Conservation (phyloP, 2,113 vertebrate species). For the Daphoenositta chrysoptera region DNA sequence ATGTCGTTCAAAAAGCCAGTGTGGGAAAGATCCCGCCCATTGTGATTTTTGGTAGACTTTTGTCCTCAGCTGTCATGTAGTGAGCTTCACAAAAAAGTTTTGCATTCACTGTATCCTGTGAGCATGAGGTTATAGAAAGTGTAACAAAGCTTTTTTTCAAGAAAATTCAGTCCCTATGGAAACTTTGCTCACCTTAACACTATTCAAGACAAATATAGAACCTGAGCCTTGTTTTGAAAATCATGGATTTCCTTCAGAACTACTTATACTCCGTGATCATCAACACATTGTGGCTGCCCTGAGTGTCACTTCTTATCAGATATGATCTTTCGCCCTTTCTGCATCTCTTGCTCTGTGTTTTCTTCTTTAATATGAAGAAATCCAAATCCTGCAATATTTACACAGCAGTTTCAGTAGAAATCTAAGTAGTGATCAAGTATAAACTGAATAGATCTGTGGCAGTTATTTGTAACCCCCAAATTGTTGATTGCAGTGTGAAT, state of each 20-base stretch:
- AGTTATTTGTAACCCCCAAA: neutral
- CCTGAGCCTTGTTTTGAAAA: neutral
- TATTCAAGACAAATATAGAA: neutral
- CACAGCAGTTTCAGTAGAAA: neutral
- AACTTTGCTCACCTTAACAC: neutral
- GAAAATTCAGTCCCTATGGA: neutral
- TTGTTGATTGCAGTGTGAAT: neutral
- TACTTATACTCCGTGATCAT: neutral
- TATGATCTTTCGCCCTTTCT: neutral
- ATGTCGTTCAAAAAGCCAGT: rapidly evolving
- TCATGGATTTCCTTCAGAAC: neutral
- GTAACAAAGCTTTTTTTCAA: neutral
- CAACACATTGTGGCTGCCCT: neutral
- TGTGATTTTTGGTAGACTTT: neutral
- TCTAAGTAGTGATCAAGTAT: neutral
- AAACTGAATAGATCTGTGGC: neutral
- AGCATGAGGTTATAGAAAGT: neutral
- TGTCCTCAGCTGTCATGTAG: neutral
- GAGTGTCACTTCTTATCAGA: neutral
- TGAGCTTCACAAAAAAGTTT: neutral
- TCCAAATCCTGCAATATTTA: neutral
- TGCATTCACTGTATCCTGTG: neutral
- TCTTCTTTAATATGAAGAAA: neutral
- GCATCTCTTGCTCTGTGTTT: neutral
- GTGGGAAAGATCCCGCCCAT: neutral